Conservation (phyloP, 1,140 invertebrate species). For the Magallana ariakensis region DNA sequence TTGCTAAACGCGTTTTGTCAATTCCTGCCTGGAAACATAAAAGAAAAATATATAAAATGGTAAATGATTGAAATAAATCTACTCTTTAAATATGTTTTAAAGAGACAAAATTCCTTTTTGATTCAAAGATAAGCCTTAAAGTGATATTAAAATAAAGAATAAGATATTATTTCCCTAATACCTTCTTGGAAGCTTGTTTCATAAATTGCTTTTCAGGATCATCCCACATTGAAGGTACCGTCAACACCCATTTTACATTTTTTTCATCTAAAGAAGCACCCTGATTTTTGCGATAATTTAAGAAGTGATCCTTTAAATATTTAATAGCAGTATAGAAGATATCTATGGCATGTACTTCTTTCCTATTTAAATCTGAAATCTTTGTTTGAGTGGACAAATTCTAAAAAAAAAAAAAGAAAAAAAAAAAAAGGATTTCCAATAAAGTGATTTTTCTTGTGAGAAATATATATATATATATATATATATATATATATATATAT, state of each 20-base stretch:
- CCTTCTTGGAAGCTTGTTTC: conserved; percentile 21
- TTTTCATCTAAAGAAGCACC: neutral
- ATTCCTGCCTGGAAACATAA: conserved; percentile 47
- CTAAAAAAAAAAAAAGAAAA: neutral
- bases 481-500: no score
- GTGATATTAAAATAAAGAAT: no score
- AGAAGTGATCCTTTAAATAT: neutral
- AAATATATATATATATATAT: no score
- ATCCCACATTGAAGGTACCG: conserved; percentile 23
- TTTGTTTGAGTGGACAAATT: neutral
- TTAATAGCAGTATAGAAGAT: conserved; percentile 13
- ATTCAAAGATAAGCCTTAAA: no score
- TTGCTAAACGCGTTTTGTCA: neutral
- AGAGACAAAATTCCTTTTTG: no score
- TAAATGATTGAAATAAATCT: no score
- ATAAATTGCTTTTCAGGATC: conserved; percentile 28
- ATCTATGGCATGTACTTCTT: neutral
- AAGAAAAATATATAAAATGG: no score
- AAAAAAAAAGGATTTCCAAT: no score
- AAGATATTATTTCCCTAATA: no score
- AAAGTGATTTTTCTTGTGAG: no score
- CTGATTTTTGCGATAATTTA: neutral
- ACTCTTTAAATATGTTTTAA: no score
- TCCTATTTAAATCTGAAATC: neutral
- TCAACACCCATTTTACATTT: neutral